Conservation (phyloP, 64 coral and sea anemone genomes). For the Pocillopora verrucosa region DNA sequence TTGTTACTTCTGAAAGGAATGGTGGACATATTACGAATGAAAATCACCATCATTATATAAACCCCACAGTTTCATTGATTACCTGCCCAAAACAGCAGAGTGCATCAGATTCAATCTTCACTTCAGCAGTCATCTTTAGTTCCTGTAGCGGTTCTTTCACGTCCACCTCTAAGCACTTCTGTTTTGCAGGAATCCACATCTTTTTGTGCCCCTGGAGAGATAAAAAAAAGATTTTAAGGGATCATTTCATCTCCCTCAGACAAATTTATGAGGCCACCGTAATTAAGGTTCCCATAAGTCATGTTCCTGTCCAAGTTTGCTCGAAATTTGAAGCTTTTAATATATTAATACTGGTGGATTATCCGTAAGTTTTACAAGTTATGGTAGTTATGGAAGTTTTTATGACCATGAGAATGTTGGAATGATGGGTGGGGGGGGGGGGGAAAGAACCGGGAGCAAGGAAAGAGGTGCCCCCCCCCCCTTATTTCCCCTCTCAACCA, state of each 20-base stretch:
- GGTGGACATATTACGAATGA: neutral
- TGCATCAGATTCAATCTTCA: slow-evolving; percentile 23
- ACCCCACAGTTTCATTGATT: neutral
- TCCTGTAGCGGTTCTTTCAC: slow-evolving; percentile 13
- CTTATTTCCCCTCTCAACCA: too few relatives aligned
- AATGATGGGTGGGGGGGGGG: too few relatives aligned
- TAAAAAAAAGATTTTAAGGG: neutral
- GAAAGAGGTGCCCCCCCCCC: too few relatives aligned
- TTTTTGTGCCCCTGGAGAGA: slow-evolving; percentile 12
- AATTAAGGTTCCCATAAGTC: neutral
- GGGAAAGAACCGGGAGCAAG: too few relatives aligned
- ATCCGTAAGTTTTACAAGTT: too few relatives aligned
- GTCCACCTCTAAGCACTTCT: slow-evolving; percentile 24
- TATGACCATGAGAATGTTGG: too few relatives aligned
- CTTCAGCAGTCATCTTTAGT: neutral
- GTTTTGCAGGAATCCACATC: slow-evolving; percentile 20
- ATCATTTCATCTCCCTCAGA: neutral
- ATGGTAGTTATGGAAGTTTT: too few relatives aligned
- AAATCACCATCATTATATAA: neutral
- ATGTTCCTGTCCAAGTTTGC: neutral
- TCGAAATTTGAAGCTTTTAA: too few relatives aligned
- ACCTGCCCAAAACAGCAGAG: slow-evolving; percentile 25
- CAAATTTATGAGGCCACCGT: neutral
- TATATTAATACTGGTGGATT: too few relatives aligned
- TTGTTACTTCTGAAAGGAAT: too few relatives aligned